These are phyloP conservation scores for Grammomys dolichurus DNA, from an alignment of 2,113 vertebrate species.

Conservation along the genomic window DNA sequence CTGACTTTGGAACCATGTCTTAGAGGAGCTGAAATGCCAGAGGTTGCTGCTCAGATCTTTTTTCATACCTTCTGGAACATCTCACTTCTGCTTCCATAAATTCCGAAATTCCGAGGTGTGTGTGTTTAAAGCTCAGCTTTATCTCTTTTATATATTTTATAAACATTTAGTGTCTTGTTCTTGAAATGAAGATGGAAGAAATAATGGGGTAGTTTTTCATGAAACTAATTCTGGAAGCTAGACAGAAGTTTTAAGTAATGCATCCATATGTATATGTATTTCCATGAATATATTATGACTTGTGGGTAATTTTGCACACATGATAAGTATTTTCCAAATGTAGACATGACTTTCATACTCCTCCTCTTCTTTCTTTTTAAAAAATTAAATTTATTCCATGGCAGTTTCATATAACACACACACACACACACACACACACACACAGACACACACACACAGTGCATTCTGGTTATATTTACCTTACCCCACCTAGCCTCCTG, in stretches of 20 bases:
- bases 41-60: not conserved
- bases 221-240: not conserved
- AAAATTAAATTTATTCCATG: not conserved
- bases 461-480: not conserved
- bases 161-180: not conserved
- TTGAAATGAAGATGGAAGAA: not conserved
- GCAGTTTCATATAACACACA: not conserved
- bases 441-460: not conserved
- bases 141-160: not conserved
- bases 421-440: not conserved
- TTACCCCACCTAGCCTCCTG: not conserved
- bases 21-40: not conserved
- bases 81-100: not conserved
- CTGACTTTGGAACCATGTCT: not conserved
- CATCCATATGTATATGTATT: not conserved
- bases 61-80: not conserved
- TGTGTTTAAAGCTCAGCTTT: not conserved
- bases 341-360: not conserved
- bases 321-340: not conserved
- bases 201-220: not conserved
- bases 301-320: not conserved
- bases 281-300: not conserved
- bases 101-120: not conserved
- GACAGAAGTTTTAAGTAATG: not conserved
- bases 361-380: not conserved